Conservation (phyloP, 2,888 invertebrate genomes). For the Thecophora atra region DNA sequence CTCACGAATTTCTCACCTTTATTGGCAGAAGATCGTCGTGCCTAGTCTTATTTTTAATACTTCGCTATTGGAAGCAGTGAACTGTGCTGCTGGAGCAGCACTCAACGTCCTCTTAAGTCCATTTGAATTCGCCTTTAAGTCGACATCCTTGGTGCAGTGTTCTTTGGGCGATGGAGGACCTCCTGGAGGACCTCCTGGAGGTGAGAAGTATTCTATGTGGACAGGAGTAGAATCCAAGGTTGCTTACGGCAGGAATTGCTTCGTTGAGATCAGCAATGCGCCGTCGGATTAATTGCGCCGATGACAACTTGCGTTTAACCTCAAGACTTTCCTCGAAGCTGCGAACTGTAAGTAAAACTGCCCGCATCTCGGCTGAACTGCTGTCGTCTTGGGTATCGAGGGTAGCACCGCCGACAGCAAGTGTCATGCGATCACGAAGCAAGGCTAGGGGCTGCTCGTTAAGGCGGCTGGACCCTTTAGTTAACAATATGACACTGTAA, state of each 20-base stretch:
- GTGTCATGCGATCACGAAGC: constrained; percentile 57
- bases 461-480: background rate
- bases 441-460: constrained; percentile 44
- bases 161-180: too few relatives aligned
- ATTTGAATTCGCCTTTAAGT: constrained; percentile 28
- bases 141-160: constrained; percentile 47
- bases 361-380: constrained; percentile 43
- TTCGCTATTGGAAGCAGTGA: constrained; percentile 48
- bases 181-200: constrained; percentile 65
- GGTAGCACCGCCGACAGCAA: constrained; percentile 54
- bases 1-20: constrained; percentile 35
- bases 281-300: constrained; percentile 42
- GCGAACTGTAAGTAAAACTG: constrained; percentile 37
- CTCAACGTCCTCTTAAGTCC: constrained; percentile 43
- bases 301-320: constrained; percentile 59
- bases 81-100: constrained; percentile 43
- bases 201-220: constrained; percentile 56
- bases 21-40: too few relatives aligned
- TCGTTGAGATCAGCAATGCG: background rate
- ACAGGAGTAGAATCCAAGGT: background rate
- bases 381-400: constrained; percentile 20
- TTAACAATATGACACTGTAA: background rate
- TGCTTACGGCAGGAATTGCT: background rate
- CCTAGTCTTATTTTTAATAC: background rate
- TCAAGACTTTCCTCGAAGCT: constrained; percentile 46